Conservation (phyloP, 2,797 vertebrate genomes). For the Lepilemur ruficaudatus region DNA sequence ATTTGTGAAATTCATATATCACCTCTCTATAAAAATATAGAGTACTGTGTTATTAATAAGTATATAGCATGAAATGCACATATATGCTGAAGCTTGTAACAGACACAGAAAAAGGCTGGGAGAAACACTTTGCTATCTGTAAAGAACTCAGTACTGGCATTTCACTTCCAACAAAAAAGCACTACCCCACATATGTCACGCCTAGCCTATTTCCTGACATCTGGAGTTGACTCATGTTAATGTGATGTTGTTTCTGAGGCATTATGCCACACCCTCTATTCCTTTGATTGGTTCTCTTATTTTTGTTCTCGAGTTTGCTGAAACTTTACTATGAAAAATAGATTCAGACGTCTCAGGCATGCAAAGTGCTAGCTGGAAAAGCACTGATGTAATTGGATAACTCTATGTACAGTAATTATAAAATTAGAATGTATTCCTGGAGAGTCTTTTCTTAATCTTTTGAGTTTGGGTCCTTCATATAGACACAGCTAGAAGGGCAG, state of each 20-base stretch:
- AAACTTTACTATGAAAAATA: constrained; percentile 17
- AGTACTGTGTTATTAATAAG: neutral
- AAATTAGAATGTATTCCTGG: neutral
- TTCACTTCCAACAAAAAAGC: neutral
- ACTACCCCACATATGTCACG: neutral
- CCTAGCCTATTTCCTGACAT: neutral
- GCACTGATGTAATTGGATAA: neutral
- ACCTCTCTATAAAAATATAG: neutral
- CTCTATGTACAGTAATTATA: neutral
- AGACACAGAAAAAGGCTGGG: neutral
- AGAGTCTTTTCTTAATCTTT: neutral
- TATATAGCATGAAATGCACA: neutral
- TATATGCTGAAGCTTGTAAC: neutral
- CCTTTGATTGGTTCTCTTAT: neutral
- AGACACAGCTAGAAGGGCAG: neutral
- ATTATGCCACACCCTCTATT: neutral
- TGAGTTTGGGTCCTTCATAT: neutral
- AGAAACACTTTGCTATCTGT: neutral
- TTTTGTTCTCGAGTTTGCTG: neutral
- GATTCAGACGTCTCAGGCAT: neutral
- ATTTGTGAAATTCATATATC: neutral
- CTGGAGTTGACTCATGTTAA: neutral
- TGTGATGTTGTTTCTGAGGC: neutral
- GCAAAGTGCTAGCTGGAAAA: neutral
- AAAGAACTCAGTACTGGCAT: neutral